These are phyloP conservation scores for Phyllotreta striolata DNA, from an alignment of 2,888 invertebrate genomes.

Conservation along the genomic window DNA sequence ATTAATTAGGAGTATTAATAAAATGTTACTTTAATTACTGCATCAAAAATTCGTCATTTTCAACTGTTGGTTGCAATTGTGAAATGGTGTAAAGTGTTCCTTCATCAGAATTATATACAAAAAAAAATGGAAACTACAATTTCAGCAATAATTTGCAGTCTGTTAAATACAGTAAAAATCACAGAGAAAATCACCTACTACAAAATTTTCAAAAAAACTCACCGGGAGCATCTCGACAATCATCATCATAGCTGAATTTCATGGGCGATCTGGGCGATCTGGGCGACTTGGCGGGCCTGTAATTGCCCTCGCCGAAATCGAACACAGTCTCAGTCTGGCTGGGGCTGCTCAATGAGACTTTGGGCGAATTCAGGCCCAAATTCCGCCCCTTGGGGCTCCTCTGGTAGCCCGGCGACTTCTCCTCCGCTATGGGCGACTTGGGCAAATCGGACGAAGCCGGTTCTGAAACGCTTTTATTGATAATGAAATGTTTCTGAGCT, in stretches of 20 bases:
- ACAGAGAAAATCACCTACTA: not conserved
- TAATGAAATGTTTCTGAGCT: too few relatives aligned
- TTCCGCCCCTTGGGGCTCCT: slow-evolving; percentile 44
- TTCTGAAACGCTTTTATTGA: too few relatives aligned
- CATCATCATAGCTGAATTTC: slow-evolving; percentile 48
- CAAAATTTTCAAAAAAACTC: slow-evolving; percentile 6
- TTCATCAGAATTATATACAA: too few relatives aligned
- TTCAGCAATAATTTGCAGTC: too few relatives aligned
- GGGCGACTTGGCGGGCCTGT: slow-evolving; percentile 47
- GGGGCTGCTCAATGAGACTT: slow-evolving; percentile 53
- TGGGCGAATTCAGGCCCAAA: slow-evolving; percentile 48
- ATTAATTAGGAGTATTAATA: too few relatives aligned
- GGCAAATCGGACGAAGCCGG: slow-evolving; percentile 33
- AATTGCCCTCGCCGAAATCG: slow-evolving; percentile 43
- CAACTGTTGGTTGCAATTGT: too few relatives aligned
- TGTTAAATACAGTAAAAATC: too few relatives aligned
- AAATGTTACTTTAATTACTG: too few relatives aligned
- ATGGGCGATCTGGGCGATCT: slow-evolving; percentile 54
- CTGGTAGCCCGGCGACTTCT: slow-evolving; percentile 49
- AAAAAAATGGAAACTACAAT: too few relatives aligned
- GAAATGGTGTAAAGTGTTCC: too few relatives aligned
- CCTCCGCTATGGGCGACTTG: slow-evolving; percentile 42
- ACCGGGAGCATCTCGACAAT: slow-evolving; percentile 34
- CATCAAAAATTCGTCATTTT: too few relatives aligned
- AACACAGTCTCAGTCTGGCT: slow-evolving; percentile 47